These are phyloP conservation scores for Psococerastis gibbosa DNA, from an alignment of 2,888 invertebrate genomes.

Conservation along the genomic window DNA sequence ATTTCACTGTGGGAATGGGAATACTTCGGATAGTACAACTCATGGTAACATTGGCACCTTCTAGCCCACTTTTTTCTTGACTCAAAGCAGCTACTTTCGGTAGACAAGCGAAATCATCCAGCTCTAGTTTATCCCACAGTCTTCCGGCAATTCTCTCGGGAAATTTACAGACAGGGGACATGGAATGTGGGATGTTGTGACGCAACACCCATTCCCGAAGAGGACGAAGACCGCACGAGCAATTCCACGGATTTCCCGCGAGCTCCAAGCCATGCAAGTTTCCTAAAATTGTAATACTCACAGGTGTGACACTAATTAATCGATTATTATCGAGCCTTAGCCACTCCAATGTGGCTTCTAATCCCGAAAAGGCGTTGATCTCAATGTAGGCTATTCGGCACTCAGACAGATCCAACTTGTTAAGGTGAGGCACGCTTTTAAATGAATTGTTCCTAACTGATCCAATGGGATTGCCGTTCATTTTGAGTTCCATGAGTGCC, in stretches of 20 bases:
- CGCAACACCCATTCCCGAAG: conserved; percentile 60
- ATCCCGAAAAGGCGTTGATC: conserved; percentile 47
- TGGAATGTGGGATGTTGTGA: conserved; percentile 53
- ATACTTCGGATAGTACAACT: conserved; percentile 49
- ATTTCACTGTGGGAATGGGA: conserved; percentile 51
- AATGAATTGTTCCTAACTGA: conserved; percentile 52
- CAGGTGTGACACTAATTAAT: conserved; percentile 42
- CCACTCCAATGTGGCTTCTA: conserved; percentile 53
- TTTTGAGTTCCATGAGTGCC: conserved; percentile 51
- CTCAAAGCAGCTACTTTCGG: conserved; percentile 45
- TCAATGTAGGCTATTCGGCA: conserved; percentile 52
- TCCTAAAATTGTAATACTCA: conserved; percentile 44
- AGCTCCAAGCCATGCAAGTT: conserved; percentile 55
- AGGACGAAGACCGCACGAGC: conserved; percentile 54
- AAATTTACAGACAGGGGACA: conserved; percentile 47
- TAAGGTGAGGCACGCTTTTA: conserved; percentile 41
- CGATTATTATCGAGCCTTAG: conserved; percentile 59
- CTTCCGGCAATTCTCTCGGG: conserved; percentile 43
- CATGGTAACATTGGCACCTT: conserved; percentile 54
- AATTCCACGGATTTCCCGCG: conserved; percentile 67
- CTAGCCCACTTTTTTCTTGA: conserved; percentile 40
- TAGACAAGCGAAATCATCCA: conserved; percentile 63
- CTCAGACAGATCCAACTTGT: conserved; percentile 50
- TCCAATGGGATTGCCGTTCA: conserved; percentile 55
- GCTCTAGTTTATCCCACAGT: conserved; percentile 53